Evolutionary conservation across 2,797 vertebrate species (phyloP), one percentile per base, ranked within the genome.

Genomic region (Microhierax caerulescens): DNA sequence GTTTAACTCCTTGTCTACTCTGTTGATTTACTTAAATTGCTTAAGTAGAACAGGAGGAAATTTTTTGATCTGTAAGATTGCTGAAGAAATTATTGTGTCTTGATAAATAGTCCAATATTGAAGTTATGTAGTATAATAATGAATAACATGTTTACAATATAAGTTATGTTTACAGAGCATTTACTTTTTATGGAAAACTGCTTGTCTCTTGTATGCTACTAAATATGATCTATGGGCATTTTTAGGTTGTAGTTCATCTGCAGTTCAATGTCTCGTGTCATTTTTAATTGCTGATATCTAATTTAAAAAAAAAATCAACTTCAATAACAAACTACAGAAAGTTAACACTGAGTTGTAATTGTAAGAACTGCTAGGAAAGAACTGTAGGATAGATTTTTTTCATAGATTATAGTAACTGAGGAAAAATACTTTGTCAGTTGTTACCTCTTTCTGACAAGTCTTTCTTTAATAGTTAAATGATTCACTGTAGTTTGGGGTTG

Each of bases 1-100:
- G 73, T 90, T 93, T 97, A 97, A 93, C 90, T 95, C 76, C 90
- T 94, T 78, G 51, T 51, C 72, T 77, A 21, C 94, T 77, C 27
- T n/a, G 13, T 13, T 89, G 34, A 51, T 78, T 83, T 64, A 43
- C 17, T 88, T 68, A 54, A 84, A 67, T 47, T 79, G 27, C 37
- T 65, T 39, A 65, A 77, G 63, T 50, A 61, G 83, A 76, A 34
- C 41, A 68, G 69, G 30, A 83, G 16, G 25, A 39, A 80, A 9
- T 10, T 9, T 39, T 64, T 51, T 80, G 25, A 2, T 70, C 59
- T 22, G n/a, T 85, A 34, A 84, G 41, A 39, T 73, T 64, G 48
- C 27, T 54, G n/a, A 37, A 86, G 73, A 82, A 89, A 54, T 70
- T 0, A 57, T 36, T 63, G 48, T 70, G 25, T 41, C 63, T 48